Conservation (phyloP, 1,140 invertebrate genomes). For the Lethrus apterus region DNA sequence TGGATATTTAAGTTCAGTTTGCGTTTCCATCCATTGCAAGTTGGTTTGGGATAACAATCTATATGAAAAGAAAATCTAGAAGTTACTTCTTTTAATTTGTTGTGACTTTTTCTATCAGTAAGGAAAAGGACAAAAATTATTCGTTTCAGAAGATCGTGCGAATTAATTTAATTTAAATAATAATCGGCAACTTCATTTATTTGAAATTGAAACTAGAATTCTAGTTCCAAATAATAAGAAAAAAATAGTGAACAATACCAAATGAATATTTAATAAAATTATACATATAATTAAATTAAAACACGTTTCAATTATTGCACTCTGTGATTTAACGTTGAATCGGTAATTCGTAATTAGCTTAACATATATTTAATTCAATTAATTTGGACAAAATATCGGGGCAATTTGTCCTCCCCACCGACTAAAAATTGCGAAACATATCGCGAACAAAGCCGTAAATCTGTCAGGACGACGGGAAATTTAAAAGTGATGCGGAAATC, state of each 20-base stretch:
- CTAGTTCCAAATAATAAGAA: background rate
- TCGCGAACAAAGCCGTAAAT: conserved; percentile 2
- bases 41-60: too few relatives aligned
- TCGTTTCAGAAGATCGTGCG: too few relatives aligned
- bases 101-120: too few relatives aligned
- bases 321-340: too few relatives aligned
- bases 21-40: too few relatives aligned
- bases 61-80: too few relatives aligned
- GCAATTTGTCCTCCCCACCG: background rate
- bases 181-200: too few relatives aligned
- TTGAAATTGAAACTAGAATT: background rate
- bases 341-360: background rate
- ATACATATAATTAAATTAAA: background rate
- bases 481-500: conserved; percentile 24
- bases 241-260: background rate
- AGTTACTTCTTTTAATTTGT: too few relatives aligned
- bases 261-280: background rate
- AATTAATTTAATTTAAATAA: too few relatives aligned
- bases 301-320: too few relatives aligned
- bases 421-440: background rate
- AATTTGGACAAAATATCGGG: background rate
- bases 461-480: conserved; percentile 27
- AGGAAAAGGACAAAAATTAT: too few relatives aligned
- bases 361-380: background rate
- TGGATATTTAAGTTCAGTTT: too few relatives aligned